These are phyloP conservation scores for Phoxinus phoxinus DNA, from an alignment of 2,113 vertebrate genomes.

Conservation along the genomic window DNA sequence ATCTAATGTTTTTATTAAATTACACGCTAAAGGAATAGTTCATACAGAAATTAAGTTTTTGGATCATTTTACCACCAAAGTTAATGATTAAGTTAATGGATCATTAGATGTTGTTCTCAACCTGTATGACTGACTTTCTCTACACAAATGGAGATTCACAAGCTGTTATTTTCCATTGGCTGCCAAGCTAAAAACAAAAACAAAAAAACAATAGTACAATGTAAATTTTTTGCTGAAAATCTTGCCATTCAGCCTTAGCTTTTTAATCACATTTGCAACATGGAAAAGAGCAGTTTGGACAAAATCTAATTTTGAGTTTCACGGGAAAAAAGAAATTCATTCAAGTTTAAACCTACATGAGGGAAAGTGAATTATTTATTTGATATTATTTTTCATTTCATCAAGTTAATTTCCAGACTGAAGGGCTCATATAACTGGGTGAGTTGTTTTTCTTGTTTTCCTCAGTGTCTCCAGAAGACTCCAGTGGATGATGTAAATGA, in stretches of 20 bases:
- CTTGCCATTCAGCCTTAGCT: not conserved
- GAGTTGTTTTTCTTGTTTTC: slow-evolving; percentile 42
- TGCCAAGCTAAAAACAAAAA: not conserved
- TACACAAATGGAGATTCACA: not conserved
- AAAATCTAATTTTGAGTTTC: not conserved
- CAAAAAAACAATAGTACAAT: not conserved
- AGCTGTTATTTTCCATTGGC: not conserved
- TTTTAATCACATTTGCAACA: not conserved
- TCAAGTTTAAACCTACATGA: not conserved
- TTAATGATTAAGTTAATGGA: too few relatives aligned
- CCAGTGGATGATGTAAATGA: slow-evolving; percentile 72
- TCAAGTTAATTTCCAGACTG: not conserved
- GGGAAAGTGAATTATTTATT: not conserved
- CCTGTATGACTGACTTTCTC: not conserved
- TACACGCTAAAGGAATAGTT: not conserved
- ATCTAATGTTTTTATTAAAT: not conserved
- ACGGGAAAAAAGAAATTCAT: not conserved
- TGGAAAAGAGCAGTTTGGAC: not conserved
- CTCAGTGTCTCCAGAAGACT: slow-evolving; percentile 86
- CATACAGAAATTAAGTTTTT: not conserved
- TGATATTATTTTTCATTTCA: too few relatives aligned
- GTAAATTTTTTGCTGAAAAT: not conserved
- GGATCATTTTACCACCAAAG: not conserved
- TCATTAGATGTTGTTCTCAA: not conserved
- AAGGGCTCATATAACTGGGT: not conserved